Evolutionary conservation across 2,888 invertebrate genomes (phyloP).

Genomic region (Drosophila prostipennis): DNA sequence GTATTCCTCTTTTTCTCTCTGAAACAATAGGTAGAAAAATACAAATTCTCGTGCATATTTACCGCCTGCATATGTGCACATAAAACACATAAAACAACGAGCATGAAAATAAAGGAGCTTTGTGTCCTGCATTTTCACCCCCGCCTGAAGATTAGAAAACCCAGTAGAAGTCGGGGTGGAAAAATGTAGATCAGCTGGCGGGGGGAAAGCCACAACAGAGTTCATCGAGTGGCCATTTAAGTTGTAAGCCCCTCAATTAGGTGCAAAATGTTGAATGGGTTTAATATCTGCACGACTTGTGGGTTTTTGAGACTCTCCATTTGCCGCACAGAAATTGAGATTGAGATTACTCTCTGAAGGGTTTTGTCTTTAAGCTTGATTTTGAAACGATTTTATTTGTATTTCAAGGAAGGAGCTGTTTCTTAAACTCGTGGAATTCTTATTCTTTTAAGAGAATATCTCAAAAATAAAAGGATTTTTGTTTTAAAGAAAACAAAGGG

Average conservation of each 20-base stretch:
- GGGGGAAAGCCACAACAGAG: constrained; percentile 35
- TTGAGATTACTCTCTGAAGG: not conserved
- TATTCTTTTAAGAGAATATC: too few species aligned
- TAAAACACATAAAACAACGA: constrained; percentile 18
- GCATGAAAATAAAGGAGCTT: constrained; percentile 11
- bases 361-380: not conserved
- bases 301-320: constrained; percentile 10
- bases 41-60: constrained; percentile 66
- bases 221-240: constrained; percentile 46
- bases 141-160: constrained; percentile 18
- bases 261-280: constrained; percentile 31
- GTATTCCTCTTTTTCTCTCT: not conserved
- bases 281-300: constrained; percentile 1
- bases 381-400: too few species aligned
- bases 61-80: constrained; percentile 40
- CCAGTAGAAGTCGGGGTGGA: not conserved
- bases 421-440: too few species aligned
- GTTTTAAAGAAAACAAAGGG: too few species aligned
- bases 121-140: not conserved
- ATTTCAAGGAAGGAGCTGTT: too few species aligned
- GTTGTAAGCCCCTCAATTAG: constrained; percentile 49
- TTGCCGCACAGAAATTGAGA: not conserved
- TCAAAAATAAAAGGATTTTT: too few species aligned
- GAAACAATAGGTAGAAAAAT: constrained; percentile 24
- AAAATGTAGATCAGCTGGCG: not conserved